Evolutionary conservation across 2,113 vertebrate species (phyloP).

Genomic region (Alligator sinensis): DNA sequence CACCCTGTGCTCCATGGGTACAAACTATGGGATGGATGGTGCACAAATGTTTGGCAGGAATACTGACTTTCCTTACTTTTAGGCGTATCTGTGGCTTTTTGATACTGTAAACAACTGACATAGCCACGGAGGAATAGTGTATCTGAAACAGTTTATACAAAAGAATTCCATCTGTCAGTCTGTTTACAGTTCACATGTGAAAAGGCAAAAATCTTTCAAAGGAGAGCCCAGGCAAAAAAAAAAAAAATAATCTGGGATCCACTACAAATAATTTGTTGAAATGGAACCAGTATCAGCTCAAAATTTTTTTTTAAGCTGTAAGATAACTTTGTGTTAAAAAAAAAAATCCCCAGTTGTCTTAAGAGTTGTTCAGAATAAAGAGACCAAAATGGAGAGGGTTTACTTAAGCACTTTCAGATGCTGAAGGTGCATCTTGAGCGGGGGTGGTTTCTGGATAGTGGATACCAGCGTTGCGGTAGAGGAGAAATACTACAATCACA

Average conservation of each 20-base stretch:
- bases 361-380: constrained; percentile 58
- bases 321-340: too few species aligned
- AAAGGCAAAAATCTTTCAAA: constrained; percentile 79
- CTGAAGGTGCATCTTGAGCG: neutral
- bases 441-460: neutral
- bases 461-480: neutral
- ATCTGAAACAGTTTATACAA: constrained; percentile 82
- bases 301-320: neutral
- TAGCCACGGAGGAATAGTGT: constrained; percentile 75
- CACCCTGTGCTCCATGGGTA: constrained; percentile 52
- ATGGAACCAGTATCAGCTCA: constrained; percentile 16
- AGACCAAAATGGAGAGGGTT: constrained; percentile 12
- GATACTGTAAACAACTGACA: constrained; percentile 83
- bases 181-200: constrained; percentile 83
- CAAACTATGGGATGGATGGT: constrained; percentile 69
- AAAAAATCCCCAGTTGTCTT: constrained; percentile 55
- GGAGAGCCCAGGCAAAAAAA: constrained; percentile 54
- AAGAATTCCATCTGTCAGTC: constrained; percentile 83
- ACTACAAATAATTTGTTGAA: constrained; percentile 69
- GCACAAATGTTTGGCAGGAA: constrained; percentile 81
- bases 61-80: constrained; percentile 76
- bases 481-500: constrained; percentile 61
- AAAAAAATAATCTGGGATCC: constrained; percentile 31
- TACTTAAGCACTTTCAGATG: constrained; percentile 26
- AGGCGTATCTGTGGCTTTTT: constrained; percentile 80